Percentiles rank a stretch among this genome's conserved stretches.
phyloP scores from a whole-genome alignment of 2,888 invertebrate species.

The Stenodera caucasica region DNA sequence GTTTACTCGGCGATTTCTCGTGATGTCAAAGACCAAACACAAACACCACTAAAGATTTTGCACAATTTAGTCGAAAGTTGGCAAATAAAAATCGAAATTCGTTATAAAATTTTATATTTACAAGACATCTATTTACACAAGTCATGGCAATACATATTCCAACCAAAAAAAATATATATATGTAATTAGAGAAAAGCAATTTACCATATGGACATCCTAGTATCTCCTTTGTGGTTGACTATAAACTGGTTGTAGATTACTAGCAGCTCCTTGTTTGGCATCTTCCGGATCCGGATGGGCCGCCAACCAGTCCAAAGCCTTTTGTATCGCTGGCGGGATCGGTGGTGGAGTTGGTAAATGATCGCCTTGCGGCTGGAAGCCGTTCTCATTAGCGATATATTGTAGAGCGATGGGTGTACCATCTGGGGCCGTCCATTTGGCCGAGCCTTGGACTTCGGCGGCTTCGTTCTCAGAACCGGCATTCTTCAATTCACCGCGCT shows the following conservation, averaged over 20 bases:
- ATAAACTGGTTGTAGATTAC: conserved; percentile 34
- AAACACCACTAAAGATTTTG: no score
- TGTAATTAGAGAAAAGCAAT: background rate
- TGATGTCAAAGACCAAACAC: no score
- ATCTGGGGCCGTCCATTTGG: conserved; percentile 69
- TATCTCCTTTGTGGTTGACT: conserved; percentile 17
- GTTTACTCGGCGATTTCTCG: no score
- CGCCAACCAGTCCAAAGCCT: conserved; percentile 66
- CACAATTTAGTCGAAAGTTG: no score
- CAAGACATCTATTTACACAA: conserved; percentile 2
- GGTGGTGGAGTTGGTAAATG: conserved; percentile 80
- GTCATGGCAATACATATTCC: background rate
- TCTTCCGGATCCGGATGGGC: conserved; percentile 54
- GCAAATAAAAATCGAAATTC: no score
- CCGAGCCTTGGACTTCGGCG: conserved; percentile 64
- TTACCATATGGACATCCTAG: conserved; percentile 2
- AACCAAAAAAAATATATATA: no score
- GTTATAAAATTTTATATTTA: conserved; percentile 4
- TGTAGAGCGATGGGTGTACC: conserved; percentile 65
- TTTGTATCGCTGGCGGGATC: conserved; percentile 73
- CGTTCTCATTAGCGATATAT: conserved; percentile 72
- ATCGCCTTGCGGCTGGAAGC: conserved; percentile 70
- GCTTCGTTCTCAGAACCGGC: conserved; percentile 52
- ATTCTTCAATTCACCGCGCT: conserved; percentile 57
- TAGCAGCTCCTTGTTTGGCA: conserved; percentile 44